Base-by-base conservation (phyloP, 2,888 invertebrate species). In the Pachydiplax longipennis region DNA sequence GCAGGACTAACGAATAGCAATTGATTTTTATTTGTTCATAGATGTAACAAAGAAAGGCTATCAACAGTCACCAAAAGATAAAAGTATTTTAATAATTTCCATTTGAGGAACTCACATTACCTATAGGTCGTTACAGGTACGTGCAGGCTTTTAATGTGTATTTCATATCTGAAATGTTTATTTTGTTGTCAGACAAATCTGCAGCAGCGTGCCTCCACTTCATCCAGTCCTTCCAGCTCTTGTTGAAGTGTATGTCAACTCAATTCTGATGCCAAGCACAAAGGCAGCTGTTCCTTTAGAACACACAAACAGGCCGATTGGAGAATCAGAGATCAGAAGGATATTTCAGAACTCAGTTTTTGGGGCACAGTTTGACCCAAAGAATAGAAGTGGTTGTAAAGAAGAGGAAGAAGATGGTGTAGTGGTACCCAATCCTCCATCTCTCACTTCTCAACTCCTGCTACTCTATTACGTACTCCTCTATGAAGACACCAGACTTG, bases 181-280 rank as follows among this genome's bases (percentile, higher is more conserved):
- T 91, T 90, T 44, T 94, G 94, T 94, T 87, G 94, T 93, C 92
- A 96, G 96, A 92, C 99, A 99, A 94, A 97, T 99, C 91, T 97
- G 98, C 93, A 96, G 96, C 92, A 97, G 98, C 92, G 96, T 96
- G 0, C 96, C 97, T n/a, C 99, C 99, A 0, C 94, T 99, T 83
- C 99, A 99, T 94, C 97, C 99, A 0, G 98, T 99, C 1, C 95
- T 99, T 94, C 98, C 99, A 0, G 97, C 97, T 2, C 95, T 99
- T 48, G 97, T 99, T 0, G 99, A 99, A 94, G 98, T 98, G 0
- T 99, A 98, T 93, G 98, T 99, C 0, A 98, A 97, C 94, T 99
- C 99, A 2, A 97, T 99, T 91, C 96, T 99, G 25, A 95, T 97
- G 35, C 95, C 95, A 0, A 95, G 95, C 91, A 96, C 95, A 92